phyloP scores from a whole-genome alignment of 1,140 invertebrate genomes.

The Patella vulgata region DNA sequence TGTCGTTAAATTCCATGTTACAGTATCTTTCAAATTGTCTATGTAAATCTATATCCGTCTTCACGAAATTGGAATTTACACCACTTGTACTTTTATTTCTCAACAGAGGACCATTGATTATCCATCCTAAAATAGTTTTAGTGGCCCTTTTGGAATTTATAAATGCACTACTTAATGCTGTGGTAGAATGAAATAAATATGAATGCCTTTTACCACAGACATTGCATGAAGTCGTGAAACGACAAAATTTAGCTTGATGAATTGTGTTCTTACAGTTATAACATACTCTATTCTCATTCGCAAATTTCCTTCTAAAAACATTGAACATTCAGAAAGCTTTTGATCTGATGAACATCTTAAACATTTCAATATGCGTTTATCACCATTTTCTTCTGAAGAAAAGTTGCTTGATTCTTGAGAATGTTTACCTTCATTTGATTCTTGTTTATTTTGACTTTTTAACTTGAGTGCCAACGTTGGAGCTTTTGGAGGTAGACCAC shows the following conservation, averaged over 20 bases:
- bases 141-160: background rate
- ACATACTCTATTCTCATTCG: background rate
- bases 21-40: too few species aligned
- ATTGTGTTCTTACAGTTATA: constrained; percentile 1
- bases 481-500: too few species aligned
- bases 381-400: too few species aligned
- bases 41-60: too few species aligned
- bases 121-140: constrained; percentile 5
- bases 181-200: background rate
- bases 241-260: background rate
- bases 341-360: too few species aligned
- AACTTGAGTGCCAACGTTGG: too few species aligned
- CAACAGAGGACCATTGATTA: background rate
- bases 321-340: too few species aligned
- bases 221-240: background rate
- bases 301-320: background rate
- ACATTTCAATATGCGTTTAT: too few species aligned
- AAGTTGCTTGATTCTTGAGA: too few species aligned
- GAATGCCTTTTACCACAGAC: background rate
- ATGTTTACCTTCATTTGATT: too few species aligned
- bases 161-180: background rate
- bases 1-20: too few species aligned
- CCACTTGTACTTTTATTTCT: background rate
- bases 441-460: too few species aligned
- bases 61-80: background rate